phyloP scores from a whole-genome alignment of 2,797 vertebrate genomes.

The Gobionotothen gibberifrons region DNA sequence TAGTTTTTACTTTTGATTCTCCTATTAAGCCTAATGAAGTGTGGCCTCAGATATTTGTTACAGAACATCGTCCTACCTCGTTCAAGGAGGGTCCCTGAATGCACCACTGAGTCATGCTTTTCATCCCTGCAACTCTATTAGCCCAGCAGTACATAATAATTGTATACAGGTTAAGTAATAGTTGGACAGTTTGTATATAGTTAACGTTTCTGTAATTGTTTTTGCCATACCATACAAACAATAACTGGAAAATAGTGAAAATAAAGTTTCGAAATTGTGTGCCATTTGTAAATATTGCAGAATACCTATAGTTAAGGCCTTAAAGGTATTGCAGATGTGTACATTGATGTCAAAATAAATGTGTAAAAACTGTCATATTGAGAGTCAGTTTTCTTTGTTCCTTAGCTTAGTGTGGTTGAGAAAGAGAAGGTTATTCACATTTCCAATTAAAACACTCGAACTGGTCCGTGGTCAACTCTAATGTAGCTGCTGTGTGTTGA shows the following conservation, averaged over 20 bases:
- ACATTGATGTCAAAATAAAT: neutral
- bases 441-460: neutral
- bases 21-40: no score
- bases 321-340: neutral
- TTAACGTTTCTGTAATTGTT: no score
- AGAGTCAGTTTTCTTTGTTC: neutral
- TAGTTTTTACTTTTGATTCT: no score
- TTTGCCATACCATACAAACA: no score
- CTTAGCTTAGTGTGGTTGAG: neutral
- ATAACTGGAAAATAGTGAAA: no score
- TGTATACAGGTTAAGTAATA: no score
- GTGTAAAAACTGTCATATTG: neutral
- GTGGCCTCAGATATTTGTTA: no score
- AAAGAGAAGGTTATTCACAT: neutral
- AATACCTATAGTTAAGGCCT: neutral
- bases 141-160: no score
- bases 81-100: neutral
- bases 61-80: neutral
- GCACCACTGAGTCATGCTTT: neutral
- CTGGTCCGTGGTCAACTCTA: neutral
- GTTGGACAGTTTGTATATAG: no score
- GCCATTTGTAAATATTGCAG: neutral
- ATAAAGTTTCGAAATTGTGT: neutral
- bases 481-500: neutral
- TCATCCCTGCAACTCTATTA: neutral